Conservation (phyloP, 2,113 vertebrate species). For the Bos indicus region DNA sequence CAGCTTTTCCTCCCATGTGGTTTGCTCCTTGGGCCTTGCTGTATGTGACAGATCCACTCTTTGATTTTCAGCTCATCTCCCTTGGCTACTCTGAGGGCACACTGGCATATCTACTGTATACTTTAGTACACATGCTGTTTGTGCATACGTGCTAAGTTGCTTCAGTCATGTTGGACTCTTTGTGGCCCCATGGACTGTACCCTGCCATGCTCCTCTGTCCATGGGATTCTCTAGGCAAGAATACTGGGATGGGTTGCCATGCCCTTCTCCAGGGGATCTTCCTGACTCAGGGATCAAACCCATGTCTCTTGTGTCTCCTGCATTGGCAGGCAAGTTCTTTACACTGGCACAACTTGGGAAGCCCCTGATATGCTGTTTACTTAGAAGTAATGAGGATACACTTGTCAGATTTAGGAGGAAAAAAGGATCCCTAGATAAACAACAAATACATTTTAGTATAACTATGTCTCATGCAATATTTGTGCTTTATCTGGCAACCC, state of each 20-base stretch:
- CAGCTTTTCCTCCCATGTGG: neutral
- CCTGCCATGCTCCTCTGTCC: neutral
- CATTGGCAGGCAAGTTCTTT: neutral
- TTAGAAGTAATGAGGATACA: neutral
- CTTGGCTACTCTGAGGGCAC: neutral
- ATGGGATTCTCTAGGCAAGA: neutral
- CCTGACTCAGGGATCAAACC: neutral
- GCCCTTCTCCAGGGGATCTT: neutral
- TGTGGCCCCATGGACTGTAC: neutral
- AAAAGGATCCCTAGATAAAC: neutral
- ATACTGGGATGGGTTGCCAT: neutral
- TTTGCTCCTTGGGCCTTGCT: neutral
- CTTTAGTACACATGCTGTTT: neutral
- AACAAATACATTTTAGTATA: neutral
- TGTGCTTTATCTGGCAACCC: neutral
- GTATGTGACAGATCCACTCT: neutral
- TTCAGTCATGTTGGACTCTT: neutral
- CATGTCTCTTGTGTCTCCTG: neutral
- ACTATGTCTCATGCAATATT: neutral
- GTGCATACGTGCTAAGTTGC: neutral
- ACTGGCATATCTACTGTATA: neutral
- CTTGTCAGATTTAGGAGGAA: neutral
- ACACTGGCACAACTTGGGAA: neutral
- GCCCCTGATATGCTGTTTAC: neutral
- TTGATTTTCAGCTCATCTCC: neutral